These are phyloP conservation scores for Campylorhamphus procurvoides DNA, from an alignment of 2,113 vertebrate species.

Conservation along the genomic window DNA sequence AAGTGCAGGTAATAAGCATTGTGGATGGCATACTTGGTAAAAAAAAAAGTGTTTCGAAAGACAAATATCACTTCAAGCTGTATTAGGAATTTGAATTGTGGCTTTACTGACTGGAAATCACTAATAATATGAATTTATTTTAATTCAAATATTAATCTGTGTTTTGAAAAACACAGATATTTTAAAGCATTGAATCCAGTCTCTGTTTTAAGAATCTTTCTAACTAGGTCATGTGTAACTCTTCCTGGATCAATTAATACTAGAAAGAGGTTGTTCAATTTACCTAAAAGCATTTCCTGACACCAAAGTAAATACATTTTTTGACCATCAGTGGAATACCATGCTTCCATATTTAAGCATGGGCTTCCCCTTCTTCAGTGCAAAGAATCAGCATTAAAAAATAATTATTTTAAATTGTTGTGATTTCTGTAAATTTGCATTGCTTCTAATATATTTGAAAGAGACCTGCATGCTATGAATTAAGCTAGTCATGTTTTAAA, in stretches of 20 bases:
- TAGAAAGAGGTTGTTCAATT: not conserved
- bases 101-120: not conserved
- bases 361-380: not conserved
- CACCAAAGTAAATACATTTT: not conserved
- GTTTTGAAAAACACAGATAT: not conserved
- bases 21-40: fast-evolving
- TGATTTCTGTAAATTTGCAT: not conserved
- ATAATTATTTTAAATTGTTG: not conserved
- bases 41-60: not conserved
- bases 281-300: not conserved
- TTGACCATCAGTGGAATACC: not conserved
- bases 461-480: not conserved
- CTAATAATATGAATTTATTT: not conserved
- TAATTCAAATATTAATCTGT: not conserved
- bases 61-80: not conserved
- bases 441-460: not conserved
- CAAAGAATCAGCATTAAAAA: not conserved
- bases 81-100: not conserved
- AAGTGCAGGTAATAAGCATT: not conserved
- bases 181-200: not conserved
- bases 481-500: not conserved
- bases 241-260: not conserved
- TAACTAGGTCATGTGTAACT: not conserved
- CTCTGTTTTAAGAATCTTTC: not conserved
- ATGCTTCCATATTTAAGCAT: not conserved